phyloP scores from a whole-genome alignment of 1,140 invertebrate genomes.

The Gonatopus flavifemur region DNA sequence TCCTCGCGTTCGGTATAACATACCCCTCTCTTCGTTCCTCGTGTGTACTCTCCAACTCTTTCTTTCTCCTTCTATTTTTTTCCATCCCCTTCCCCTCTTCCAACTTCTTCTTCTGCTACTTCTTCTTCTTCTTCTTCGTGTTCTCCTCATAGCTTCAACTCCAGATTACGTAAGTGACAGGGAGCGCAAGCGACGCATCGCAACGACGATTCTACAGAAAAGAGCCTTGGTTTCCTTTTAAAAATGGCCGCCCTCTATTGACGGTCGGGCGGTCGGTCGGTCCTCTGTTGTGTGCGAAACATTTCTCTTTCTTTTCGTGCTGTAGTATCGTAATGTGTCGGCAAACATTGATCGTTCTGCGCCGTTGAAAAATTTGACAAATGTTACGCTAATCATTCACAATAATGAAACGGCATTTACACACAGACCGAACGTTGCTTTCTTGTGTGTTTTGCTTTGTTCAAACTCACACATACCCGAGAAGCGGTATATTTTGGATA shows the following conservation, averaged over 20 bases:
- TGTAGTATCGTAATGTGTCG: conserved; percentile 12
- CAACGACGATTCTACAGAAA: conserved; percentile 19
- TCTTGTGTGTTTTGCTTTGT: too few species aligned
- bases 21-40: not conserved
- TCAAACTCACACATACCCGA: too few species aligned
- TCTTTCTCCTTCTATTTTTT: not conserved
- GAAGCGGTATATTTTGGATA: too few species aligned
- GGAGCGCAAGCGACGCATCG: conserved; percentile 2
- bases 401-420: too few species aligned
- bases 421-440: too few species aligned
- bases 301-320: too few species aligned
- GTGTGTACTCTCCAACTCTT: not conserved
- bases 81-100: not conserved
- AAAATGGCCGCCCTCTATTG: conserved; percentile 43
- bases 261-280: too few species aligned
- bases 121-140: not conserved
- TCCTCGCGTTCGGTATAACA: not conserved
- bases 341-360: conserved; percentile 23
- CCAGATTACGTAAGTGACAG: conserved; percentile 24
- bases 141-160: conserved; percentile 15
- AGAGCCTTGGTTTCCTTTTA: conserved; percentile 38
- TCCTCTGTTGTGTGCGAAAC: too few species aligned
- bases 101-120: not conserved
- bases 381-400: too few species aligned
- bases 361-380: too few species aligned